These are phyloP conservation scores for Himalopsyche kuldschensis DNA, from an alignment of 2,888 invertebrate species.

Conservation along the genomic window DNA sequence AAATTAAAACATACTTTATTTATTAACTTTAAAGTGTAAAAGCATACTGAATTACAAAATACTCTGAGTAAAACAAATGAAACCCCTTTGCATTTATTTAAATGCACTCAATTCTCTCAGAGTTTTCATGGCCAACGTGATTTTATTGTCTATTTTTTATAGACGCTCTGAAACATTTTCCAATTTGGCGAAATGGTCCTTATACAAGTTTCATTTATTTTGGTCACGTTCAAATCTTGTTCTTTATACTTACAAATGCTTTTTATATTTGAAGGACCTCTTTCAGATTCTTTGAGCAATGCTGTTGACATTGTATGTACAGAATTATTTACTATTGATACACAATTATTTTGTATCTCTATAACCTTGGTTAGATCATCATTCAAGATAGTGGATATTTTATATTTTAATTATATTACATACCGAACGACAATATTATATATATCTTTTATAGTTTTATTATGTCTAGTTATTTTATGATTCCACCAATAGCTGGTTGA, in stretches of 20 bases:
- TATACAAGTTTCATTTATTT: background rate
- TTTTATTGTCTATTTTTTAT: background rate
- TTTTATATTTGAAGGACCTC: background rate
- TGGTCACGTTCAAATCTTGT: background rate
- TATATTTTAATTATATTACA: background rate
- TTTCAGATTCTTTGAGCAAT: background rate
- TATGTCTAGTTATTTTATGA: too few relatives aligned
- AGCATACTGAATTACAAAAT: too few relatives aligned
- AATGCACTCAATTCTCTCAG: background rate
- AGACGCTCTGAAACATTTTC: background rate
- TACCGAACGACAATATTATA: too few relatives aligned
- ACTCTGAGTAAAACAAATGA: too few relatives aligned
- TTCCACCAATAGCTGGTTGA: too few relatives aligned
- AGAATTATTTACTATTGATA: background rate
- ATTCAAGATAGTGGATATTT: constrained; percentile 8
- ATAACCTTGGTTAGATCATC: constrained; percentile 6
- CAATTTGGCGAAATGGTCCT: background rate
- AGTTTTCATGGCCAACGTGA: background rate
- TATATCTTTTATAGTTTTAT: too few relatives aligned
- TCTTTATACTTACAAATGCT: background rate
- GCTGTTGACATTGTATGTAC: constrained; percentile 3
- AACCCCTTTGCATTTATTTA: background rate
- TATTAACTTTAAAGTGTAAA: too few relatives aligned
- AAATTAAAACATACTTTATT: too few relatives aligned
- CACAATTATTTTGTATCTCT: constrained; percentile 16